Base-by-base conservation (phyloP, 2,797 vertebrate genomes). In the Pterois miles region DNA sequence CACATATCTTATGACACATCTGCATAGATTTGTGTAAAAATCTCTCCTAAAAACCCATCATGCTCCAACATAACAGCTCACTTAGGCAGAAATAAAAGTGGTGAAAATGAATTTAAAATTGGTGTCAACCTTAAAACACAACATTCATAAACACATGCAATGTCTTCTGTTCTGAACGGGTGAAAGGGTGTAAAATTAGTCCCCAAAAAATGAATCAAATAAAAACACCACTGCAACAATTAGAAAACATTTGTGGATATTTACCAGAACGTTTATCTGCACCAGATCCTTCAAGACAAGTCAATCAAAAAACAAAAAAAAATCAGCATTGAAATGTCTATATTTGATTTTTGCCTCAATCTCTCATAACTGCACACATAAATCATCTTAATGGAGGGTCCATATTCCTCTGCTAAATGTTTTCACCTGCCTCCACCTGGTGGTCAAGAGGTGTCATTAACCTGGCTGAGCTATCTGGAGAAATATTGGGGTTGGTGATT, bases 261-360 rank as follows among this genome's bases (percentile, higher is more conserved):
- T 94, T 93, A 93, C 86, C 87, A 76, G 86, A 86, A 94, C 80
- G 52, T 93, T 83, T 34, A 88, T 86, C 58, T 87, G 82, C 74
- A 87, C 86, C 74, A 40, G 82, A 73, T 86, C 91, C 93, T 95
- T 95, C 16, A 91, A 92, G 43, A 90, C 66, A 90, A 93, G 56
- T 91, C 52, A 93, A 0, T 67, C 87, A 86, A 83, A 70, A 68
- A 84, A 57, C 84, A 66, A 74, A 76, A 84, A 57, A 85, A 66
- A 74, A 76, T 90, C 64, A 91, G 70, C 48, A 58, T 69, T 18
- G 13, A 60, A 36, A 59, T n/a, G 12, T 66, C 25, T 56, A 5
- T 6, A 9, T 36, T 3, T 40, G 2, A 66, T 29, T 33, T 71
- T 27, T 10, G 20, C 5, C 0, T 25, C 7, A 1, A 7, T 27